Percentiles rank a stretch among this genome's conserved stretches.
Conservation (phyloP, 2,113 vertebrate species). For the Scopus umbretta region DNA sequence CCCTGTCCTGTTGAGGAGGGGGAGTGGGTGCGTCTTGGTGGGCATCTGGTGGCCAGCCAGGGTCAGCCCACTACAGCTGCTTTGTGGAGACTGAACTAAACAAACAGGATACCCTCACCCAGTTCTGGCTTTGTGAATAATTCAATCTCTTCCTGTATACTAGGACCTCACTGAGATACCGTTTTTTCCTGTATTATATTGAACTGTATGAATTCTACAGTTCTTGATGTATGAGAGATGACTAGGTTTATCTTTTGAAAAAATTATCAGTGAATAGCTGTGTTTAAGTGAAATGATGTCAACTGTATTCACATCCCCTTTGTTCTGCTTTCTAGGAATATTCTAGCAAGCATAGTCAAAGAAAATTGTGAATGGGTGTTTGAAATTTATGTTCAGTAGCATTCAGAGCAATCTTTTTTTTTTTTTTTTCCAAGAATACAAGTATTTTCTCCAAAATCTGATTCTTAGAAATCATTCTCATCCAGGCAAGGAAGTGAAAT, state of each 20-base stretch:
- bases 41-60: neutral
- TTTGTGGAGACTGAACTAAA: neutral
- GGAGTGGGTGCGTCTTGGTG: neutral
- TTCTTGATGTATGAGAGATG: neutral
- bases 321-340: neutral
- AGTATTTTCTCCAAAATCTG: slow-evolving; percentile 1
- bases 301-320: neutral
- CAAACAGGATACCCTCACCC: neutral
- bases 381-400: neutral
- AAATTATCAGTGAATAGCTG: neutral
- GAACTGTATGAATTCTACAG: neutral
- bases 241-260: neutral
- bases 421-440: neutral
- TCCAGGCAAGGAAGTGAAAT: slow-evolving; percentile 14
- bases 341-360: neutral
- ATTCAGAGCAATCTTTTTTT: neutral
- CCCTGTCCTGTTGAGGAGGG: neutral
- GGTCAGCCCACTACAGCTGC: neutral
- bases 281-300: neutral
- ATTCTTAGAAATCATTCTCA: neutral
- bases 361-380: neutral
- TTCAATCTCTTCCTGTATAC: neutral
- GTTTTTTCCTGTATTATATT: neutral
- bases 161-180: neutral
- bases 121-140: neutral